Conservation (phyloP, 2,888 invertebrate genomes). For the Drosophila mayaguana region DNA sequence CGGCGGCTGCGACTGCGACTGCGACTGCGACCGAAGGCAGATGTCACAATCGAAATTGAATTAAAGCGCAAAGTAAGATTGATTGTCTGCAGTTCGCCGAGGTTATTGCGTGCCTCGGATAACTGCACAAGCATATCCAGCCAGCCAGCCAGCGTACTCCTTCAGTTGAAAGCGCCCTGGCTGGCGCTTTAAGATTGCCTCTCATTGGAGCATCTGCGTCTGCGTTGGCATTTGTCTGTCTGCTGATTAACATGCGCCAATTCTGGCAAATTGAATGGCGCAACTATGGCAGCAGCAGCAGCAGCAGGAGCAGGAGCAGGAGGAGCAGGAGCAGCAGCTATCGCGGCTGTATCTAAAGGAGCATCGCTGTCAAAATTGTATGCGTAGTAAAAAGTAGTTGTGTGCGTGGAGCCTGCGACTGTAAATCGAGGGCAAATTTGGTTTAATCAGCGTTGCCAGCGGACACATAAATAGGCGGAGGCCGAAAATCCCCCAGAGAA, state of each 20-base stretch:
- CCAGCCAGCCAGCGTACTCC: constrained; percentile 1
- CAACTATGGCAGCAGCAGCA: neutral
- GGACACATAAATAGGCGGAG: constrained; percentile 55
- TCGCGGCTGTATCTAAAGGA: constrained; percentile 33
- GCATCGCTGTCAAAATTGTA: constrained; percentile 45
- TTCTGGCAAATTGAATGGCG: constrained; percentile 77
- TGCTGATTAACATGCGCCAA: constrained; percentile 79
- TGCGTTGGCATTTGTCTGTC: constrained; percentile 4
- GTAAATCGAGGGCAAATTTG: constrained; percentile 63
- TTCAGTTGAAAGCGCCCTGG: constrained; percentile 35
- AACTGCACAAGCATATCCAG: constrained; percentile 28
- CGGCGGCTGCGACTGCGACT: constrained; percentile 16
- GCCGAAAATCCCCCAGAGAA: constrained; percentile 63
- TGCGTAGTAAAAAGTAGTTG: constrained; percentile 55
- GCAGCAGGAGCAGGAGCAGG: neutral
- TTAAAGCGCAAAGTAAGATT: constrained; percentile 85
- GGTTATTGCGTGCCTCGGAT: constrained; percentile 77
- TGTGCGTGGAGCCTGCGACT: constrained; percentile 26
- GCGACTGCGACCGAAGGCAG: constrained; percentile 80
- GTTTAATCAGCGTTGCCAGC: constrained; percentile 67
- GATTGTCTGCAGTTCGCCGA: constrained; percentile 83
- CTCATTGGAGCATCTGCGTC: constrained; percentile 31
- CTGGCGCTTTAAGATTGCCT: constrained; percentile 44
- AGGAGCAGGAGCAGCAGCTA: constrained; percentile 20
- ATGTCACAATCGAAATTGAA: constrained; percentile 85